Percentiles rank a stretch among this genome's conserved stretches.
phyloP scores from a whole-genome alignment of 2,113 vertebrate genomes.

The rabbit (Oryctolagus cuniculus) region DNA sequence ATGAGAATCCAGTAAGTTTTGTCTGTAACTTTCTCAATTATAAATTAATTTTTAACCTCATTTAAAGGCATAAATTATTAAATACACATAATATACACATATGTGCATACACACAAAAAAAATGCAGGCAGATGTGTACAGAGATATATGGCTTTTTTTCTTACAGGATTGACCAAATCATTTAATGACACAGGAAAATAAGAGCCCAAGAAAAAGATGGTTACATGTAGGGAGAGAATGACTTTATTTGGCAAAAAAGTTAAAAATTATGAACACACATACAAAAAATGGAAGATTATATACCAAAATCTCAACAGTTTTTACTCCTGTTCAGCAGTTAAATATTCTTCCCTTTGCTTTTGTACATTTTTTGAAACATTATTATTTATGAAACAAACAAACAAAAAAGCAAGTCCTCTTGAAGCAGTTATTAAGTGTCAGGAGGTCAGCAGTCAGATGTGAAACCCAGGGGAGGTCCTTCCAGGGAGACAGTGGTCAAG shows the following conservation, averaged over 20 bases:
- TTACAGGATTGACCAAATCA: neutral
- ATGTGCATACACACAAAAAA: too few species aligned
- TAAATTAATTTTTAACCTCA: too few species aligned
- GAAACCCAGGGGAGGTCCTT: neutral
- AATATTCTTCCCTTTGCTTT: neutral
- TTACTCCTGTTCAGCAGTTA: constrained; percentile 37
- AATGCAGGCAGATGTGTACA: too few species aligned
- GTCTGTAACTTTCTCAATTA: too few species aligned
- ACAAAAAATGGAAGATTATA: constrained; percentile 52
- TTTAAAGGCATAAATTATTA: too few species aligned
- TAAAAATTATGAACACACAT: neutral
- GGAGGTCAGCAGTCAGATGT: neutral
- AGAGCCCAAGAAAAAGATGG: constrained; percentile 22
- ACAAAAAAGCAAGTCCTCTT: neutral
- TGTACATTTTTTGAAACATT: constrained; percentile 33
- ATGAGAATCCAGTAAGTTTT: too few species aligned
- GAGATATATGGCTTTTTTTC: too few species aligned
- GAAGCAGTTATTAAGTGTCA: neutral
- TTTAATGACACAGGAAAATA: constrained; percentile 61
- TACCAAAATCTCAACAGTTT: constrained; percentile 30
- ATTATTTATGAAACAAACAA: constrained; percentile 37
- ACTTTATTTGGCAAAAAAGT: neutral
- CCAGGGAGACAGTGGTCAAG: fast-evolving
- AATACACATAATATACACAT: too few species aligned
- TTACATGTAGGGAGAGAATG: neutral